phyloP scores from a whole-genome alignment of 2,113 vertebrate species.

The Oncorhynchus nerka region DNA sequence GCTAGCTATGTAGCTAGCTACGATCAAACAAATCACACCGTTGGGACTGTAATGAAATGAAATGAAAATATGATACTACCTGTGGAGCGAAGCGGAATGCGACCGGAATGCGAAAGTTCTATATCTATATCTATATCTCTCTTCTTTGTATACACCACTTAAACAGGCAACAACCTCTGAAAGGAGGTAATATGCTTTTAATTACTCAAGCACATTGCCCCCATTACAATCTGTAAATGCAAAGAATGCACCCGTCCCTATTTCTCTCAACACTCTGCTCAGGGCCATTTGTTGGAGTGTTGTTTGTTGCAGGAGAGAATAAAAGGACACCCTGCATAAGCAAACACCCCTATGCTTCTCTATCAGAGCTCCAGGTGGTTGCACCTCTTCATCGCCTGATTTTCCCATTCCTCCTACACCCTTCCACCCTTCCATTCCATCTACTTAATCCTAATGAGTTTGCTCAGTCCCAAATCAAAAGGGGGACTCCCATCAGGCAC shows the following conservation, averaged over 20 bases:
- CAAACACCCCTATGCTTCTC: slow-evolving; percentile 39
- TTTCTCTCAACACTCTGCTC: slow-evolving; percentile 20
- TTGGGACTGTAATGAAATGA: too few relatives aligned
- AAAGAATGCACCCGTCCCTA: slow-evolving; percentile 15
- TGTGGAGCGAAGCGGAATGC: too few relatives aligned
- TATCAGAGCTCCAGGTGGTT: slow-evolving; percentile 20
- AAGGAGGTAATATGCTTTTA: slow-evolving; percentile 29
- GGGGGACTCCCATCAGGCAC: slow-evolving; percentile 19
- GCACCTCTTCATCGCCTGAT: background rate
- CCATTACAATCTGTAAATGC: slow-evolving; percentile 30
- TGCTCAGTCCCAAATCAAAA: slow-evolving; percentile 32
- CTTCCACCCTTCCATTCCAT: slow-evolving; percentile 14
- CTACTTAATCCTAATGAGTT: slow-evolving; percentile 47
- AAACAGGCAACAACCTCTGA: background rate
- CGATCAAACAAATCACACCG: too few relatives aligned
- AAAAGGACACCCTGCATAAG: slow-evolving; percentile 32
- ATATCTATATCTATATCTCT: too few relatives aligned
- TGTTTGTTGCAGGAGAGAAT: slow-evolving; percentile 15
- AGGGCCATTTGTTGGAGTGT: slow-evolving; percentile 14
- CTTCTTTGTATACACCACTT: too few relatives aligned
- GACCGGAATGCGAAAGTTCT: too few relatives aligned
- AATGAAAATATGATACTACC: too few relatives aligned
- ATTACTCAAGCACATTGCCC: slow-evolving; percentile 18
- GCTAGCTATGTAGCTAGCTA: too few relatives aligned
- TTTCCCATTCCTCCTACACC: background rate